Conservation (phyloP, 1,140 invertebrate species). For the Brachionus sp. region DNA sequence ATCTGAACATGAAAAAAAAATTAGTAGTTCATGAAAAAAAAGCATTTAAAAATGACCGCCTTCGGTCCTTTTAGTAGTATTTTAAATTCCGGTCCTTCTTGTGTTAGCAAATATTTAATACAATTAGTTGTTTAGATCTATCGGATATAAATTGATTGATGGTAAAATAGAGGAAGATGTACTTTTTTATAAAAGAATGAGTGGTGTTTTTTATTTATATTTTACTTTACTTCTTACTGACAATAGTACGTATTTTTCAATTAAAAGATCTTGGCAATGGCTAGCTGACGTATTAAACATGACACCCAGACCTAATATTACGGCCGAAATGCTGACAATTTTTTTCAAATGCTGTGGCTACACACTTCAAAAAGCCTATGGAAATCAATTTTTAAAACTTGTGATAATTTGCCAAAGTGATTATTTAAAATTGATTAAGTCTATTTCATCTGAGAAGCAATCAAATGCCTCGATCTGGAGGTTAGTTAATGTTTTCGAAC, state of each 20-base stretch:
- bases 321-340: conserved; percentile 72
- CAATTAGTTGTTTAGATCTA: conserved; percentile 50
- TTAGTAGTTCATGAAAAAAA: too few relatives aligned
- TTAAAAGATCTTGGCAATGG: conserved; percentile 75
- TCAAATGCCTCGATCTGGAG: not conserved
- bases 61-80: too few relatives aligned
- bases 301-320: conserved; percentile 67
- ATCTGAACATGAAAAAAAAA: too few relatives aligned
- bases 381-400: conserved; percentile 34
- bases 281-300: conserved; percentile 71
- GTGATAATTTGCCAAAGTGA: not conserved
- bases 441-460: conserved; percentile 17
- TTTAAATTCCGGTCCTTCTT: too few relatives aligned
- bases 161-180: conserved; percentile 74
- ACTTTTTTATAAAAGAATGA: conserved; percentile 74
- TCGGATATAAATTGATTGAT: conserved; percentile 63
- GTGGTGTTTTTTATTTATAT: conserved; percentile 73
- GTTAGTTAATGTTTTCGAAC: not conserved
- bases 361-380: conserved; percentile 6
- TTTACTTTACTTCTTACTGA: conserved; percentile 71
- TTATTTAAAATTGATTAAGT: conserved; percentile 34
- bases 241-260: conserved; percentile 51
- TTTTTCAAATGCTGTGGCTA: conserved; percentile 69
- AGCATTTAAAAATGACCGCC: too few relatives aligned
- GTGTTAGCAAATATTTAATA: conserved; percentile 20